phyloP scores from a whole-genome alignment of 2,888 invertebrate genomes.

The Melanostoma mellinum region DNA sequence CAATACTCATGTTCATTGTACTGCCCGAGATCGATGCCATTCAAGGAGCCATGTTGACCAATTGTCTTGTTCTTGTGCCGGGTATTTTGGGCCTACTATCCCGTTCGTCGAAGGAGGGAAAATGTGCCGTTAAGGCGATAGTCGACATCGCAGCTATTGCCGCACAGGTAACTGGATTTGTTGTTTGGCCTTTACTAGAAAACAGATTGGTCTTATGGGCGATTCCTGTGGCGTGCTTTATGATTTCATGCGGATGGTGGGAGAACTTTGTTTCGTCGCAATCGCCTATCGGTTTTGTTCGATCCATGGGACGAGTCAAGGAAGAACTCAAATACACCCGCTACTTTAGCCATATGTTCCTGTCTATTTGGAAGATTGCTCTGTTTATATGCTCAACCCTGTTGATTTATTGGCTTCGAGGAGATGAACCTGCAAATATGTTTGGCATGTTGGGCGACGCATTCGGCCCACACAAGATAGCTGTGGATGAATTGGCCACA shows the following conservation, averaged over 20 bases:
- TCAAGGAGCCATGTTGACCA: slow-evolving; percentile 97
- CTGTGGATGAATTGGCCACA: slow-evolving; percentile 86
- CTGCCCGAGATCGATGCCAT: slow-evolving; percentile 96
- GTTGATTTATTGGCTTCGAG: slow-evolving; percentile 88
- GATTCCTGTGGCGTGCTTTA: slow-evolving; percentile 91
- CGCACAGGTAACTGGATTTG: slow-evolving; percentile 94
- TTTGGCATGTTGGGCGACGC: slow-evolving; percentile 89
- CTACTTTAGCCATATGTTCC: slow-evolving; percentile 94
- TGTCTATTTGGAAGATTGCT: slow-evolving; percentile 95
- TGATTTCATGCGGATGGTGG: slow-evolving; percentile 98
- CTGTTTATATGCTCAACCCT: slow-evolving; percentile 90
- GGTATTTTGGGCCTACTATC: slow-evolving; percentile 88
- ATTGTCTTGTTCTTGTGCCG: slow-evolving; percentile 96
- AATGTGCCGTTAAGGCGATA: slow-evolving; percentile 89
- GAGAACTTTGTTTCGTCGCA: slow-evolving; percentile 96
- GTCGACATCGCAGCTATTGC: slow-evolving; percentile 93
- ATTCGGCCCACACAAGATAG: slow-evolving; percentile 90
- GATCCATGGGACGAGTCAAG: slow-evolving; percentile 89
- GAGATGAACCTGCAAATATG: slow-evolving; percentile 89
- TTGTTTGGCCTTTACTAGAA: slow-evolving; percentile 94
- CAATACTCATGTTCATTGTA: slow-evolving; percentile 92
- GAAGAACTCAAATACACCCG: slow-evolving; percentile 90
- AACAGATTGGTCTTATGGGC: slow-evolving; percentile 90
- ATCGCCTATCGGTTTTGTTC: slow-evolving; percentile 89
- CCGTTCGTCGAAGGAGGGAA: slow-evolving; percentile 91